These are phyloP conservation scores for Napeogenes sylphis DNA, from an alignment of 2,888 invertebrate genomes.

Conservation along the genomic window DNA sequence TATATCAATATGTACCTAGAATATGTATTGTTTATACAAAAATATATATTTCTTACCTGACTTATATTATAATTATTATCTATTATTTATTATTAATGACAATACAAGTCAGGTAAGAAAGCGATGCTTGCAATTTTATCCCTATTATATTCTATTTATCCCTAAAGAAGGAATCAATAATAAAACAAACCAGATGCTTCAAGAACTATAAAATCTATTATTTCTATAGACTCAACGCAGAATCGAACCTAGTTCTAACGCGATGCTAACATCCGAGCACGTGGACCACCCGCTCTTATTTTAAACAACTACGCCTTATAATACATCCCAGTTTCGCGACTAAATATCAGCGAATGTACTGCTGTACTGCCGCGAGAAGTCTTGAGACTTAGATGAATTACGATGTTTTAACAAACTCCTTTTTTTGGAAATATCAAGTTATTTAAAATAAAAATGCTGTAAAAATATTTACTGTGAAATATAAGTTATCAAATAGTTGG, in stretches of 20 bases:
- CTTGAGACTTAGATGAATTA: constrained; percentile 45
- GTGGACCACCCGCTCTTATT: constrained; percentile 65
- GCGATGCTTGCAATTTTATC: too few relatives aligned
- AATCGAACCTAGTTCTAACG: constrained; percentile 50
- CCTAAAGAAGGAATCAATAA: too few relatives aligned
- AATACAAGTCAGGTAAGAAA: too few relatives aligned
- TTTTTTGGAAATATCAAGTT: not conserved
- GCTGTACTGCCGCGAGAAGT: constrained; percentile 40
- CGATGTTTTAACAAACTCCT: not conserved
- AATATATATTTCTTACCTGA: too few relatives aligned
- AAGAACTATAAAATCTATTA: not conserved
- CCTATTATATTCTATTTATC: too few relatives aligned
- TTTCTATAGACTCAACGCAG: constrained; percentile 9
- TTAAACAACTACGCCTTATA: constrained; percentile 78
- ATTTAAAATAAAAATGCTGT: not conserved
- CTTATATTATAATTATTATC: too few relatives aligned
- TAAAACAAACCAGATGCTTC: too few relatives aligned
- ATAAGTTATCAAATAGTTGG: too few relatives aligned
- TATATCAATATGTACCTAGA: too few relatives aligned
- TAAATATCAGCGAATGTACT: constrained; percentile 77
- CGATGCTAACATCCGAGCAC: constrained; percentile 34
- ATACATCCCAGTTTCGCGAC: constrained; percentile 78
- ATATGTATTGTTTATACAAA: too few relatives aligned
- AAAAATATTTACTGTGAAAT: too few relatives aligned
- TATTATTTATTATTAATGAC: too few relatives aligned